Evolutionary conservation across 2,888 invertebrate species (phyloP).

Genomic region (Halocaridina rubra): DNA sequence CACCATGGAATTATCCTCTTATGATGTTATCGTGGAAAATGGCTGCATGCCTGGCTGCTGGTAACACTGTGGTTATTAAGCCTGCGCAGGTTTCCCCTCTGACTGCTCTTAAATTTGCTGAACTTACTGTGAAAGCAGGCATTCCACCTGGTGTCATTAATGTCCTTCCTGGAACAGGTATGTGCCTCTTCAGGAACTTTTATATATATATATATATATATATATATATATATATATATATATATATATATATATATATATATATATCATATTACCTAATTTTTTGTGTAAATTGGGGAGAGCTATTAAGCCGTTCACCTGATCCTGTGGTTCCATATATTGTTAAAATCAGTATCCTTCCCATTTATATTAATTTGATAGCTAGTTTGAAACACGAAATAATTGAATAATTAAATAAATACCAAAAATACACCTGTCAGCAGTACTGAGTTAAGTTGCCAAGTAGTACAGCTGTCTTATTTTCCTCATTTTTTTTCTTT

Average conservation of each 20-base stretch:
- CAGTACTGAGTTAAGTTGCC: too few relatives aligned
- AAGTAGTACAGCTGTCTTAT: too few relatives aligned
- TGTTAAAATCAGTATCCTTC: too few relatives aligned
- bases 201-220: slow-evolving; percentile 10
- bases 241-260: slow-evolving; percentile 10
- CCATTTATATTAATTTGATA: too few relatives aligned
- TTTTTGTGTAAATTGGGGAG: too few relatives aligned
- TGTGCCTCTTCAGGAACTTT: neutral
- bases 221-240: slow-evolving; percentile 6
- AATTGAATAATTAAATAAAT: too few relatives aligned
- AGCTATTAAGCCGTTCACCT: too few relatives aligned
- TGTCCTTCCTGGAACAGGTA: slow-evolving; percentile 85
- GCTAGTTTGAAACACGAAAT: too few relatives aligned
- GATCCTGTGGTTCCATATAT: too few relatives aligned
- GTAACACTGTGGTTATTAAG: slow-evolving; percentile 95
- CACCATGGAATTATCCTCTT: slow-evolving; percentile 97
- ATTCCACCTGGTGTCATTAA: slow-evolving; percentile 96
- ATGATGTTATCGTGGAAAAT: slow-evolving; percentile 99
- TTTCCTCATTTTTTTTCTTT: too few relatives aligned
- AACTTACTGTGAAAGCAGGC: slow-evolving; percentile 88
- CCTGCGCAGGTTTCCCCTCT: slow-evolving; percentile 90
- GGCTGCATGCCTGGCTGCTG: slow-evolving; percentile 96
- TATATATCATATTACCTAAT: too few relatives aligned
- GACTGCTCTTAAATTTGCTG: slow-evolving; percentile 95
- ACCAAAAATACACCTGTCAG: too few relatives aligned